These are phyloP conservation scores for Wiebesia pumilae DNA, from an alignment of 1,140 invertebrate species.

Conservation along the genomic window DNA sequence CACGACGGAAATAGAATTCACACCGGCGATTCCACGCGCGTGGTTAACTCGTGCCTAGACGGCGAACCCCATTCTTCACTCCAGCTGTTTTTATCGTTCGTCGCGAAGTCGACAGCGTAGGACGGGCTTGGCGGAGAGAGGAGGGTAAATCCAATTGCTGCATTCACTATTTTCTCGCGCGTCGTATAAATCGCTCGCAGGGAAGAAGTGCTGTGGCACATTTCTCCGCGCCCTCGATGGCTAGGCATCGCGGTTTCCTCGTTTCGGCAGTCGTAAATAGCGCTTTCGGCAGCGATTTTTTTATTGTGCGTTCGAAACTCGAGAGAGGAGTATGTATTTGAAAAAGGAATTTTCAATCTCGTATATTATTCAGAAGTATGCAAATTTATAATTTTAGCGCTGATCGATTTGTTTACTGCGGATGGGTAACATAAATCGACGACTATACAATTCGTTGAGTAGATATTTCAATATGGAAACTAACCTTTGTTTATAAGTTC, in stretches of 20 bases:
- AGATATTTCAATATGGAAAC: neutral
- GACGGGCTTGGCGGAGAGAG: too few relatives aligned
- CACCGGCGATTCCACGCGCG: neutral
- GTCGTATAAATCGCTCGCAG: slow-evolving; percentile 20
- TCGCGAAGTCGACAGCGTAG: neutral
- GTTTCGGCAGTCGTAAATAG: slow-evolving; percentile 22
- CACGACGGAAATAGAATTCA: slow-evolving; percentile 35
- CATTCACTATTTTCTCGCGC: slow-evolving; percentile 1
- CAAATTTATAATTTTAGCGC: slow-evolving; percentile 2
- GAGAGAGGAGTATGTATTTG: neutral
- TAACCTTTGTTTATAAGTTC: too few relatives aligned
- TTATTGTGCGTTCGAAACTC: neutral
- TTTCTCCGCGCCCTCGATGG: neutral
- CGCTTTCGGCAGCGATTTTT: slow-evolving; percentile 26
- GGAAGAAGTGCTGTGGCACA: neutral
- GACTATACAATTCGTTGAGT: neutral
- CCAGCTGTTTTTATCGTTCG: neutral
- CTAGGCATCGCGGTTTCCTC: neutral
- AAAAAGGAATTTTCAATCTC: neutral
- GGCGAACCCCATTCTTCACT: neutral
- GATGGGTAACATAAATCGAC: neutral
- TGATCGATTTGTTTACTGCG: neutral
- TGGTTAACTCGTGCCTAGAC: neutral
- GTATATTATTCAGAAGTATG: slow-evolving; percentile 3
- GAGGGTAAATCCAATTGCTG: neutral